phyloP scores from a whole-genome alignment of 2,888 invertebrate species.

The Micoletzkya japonica region DNA sequence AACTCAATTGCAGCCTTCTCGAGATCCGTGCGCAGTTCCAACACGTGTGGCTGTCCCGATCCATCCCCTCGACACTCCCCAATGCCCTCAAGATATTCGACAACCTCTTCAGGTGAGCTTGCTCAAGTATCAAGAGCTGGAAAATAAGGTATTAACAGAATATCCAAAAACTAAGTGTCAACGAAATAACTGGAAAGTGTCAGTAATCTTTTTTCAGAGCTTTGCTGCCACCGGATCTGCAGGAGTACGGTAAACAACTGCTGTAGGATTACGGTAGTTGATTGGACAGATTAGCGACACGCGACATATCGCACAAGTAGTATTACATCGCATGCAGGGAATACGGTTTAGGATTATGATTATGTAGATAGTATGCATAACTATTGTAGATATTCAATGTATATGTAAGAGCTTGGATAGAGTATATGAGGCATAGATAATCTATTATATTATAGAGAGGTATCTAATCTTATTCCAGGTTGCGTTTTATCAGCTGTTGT shows the following conservation, averaged over 20 bases:
- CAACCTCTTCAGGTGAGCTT: slow-evolving; percentile 48
- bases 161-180: background rate
- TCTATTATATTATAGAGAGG: too few relatives aligned
- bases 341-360: too few relatives aligned
- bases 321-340: too few relatives aligned
- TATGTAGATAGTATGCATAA: too few relatives aligned
- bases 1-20: slow-evolving; percentile 41
- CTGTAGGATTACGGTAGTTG: too few relatives aligned
- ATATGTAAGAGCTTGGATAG: too few relatives aligned
- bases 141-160: slow-evolving; percentile 31
- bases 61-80: slow-evolving; percentile 55
- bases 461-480: too few relatives aligned
- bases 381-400: too few relatives aligned
- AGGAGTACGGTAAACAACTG: slow-evolving; percentile 54
- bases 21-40: slow-evolving; percentile 58
- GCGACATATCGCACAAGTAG: too few relatives aligned
- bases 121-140: slow-evolving; percentile 16
- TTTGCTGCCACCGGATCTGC: slow-evolving; percentile 55
- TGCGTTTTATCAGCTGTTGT: too few relatives aligned
- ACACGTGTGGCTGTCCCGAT: slow-evolving; percentile 60
- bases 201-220: slow-evolving; percentile 34
- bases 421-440: too few relatives aligned
- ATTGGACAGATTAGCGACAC: too few relatives aligned
- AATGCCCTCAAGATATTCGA: slow-evolving; percentile 62
- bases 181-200: slow-evolving; percentile 68